Conservation (phyloP, 2,113 vertebrate genomes). For the Pituophis catenifer region DNA sequence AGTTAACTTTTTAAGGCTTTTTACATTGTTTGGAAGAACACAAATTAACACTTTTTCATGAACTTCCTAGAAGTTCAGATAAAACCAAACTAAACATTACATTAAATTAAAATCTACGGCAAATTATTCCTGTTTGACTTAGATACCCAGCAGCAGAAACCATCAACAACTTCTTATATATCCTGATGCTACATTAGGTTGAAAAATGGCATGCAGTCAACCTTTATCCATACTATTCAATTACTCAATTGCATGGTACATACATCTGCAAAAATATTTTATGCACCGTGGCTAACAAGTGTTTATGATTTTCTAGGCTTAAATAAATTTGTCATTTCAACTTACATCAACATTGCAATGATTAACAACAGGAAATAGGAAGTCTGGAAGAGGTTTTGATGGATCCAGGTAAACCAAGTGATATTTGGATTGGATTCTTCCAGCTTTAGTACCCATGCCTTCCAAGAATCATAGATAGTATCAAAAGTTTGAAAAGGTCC, state of each 20-base stretch:
- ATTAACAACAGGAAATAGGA: constrained; percentile 79
- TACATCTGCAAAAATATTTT: background rate
- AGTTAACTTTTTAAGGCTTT: background rate
- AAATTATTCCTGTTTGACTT: background rate
- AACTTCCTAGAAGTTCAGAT: background rate
- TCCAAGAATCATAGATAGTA: constrained; percentile 81
- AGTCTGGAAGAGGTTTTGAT: constrained; percentile 81
- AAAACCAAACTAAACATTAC: background rate
- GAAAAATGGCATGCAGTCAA: background rate
- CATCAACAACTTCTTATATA: background rate
- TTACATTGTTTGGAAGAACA: background rate
- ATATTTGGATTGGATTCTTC: constrained; percentile 67
- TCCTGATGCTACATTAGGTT: background rate
- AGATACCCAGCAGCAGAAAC: background rate
- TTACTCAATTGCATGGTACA: background rate
- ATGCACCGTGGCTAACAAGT: background rate
- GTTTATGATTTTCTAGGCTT: background rate
- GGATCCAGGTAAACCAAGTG: constrained; percentile 72
- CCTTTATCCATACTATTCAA: background rate
- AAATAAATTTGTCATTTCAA: background rate
- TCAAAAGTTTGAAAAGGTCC: constrained; percentile 82
- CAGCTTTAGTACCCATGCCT: constrained; percentile 74
- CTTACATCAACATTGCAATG: constrained; percentile 81
- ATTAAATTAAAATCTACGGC: background rate
- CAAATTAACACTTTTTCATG: background rate